Evolutionary conservation across 92 coral and sea anemone genomes (phyloP), one percentile per base, ranked within the genome.

Genomic region (Diadumene lineata): DNA sequence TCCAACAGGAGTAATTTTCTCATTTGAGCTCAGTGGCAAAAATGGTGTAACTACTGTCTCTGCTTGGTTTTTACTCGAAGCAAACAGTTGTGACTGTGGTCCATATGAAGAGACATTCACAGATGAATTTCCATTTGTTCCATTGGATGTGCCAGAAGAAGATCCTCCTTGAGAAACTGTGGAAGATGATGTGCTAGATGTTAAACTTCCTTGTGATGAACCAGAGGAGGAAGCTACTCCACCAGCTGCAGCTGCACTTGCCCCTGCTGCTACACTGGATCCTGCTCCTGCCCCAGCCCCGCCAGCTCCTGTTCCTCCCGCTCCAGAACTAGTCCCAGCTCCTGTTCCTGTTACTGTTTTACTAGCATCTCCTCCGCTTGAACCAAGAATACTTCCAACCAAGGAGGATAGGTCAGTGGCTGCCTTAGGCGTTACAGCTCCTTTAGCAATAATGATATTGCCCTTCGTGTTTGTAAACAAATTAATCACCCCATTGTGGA

Each of bases 301-400:
- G 50, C 48, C 48, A 38, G 56, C 8, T 53, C 21, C 60, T 53
- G n/a, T 23, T 53, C 60, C 60, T 53, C 60, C n/a, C 21, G 60
- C 60, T 53, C n/a, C 60, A 53, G 60, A 13, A 8, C 84, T 84
- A 0, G 75, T 84, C 21, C 65, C 46, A 1, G 84, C 73, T 25
- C 84, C 88, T 30, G 83, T 63, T 43, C 60, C 46, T 33, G 31
- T 50, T 66, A 84, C 84, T 7, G 88, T 79, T 26, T 30, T 17
- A 31, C 84, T 84, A 15, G 80, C 88, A 53, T 79, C 88, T 31
- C 72, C 72, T 22, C 84, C 84, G 17, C 84, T 84, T 4, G 88
- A 76, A 25, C 33, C n/a, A n/a, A n/a, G 63, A 25, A 84, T 79
- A 1, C 88, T 84, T 9, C 84, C 88, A 15, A 53, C 60, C 24